Evolutionary conservation across 2,888 invertebrate species (phyloP).

Genomic region (Leptothorax acervorum): DNA sequence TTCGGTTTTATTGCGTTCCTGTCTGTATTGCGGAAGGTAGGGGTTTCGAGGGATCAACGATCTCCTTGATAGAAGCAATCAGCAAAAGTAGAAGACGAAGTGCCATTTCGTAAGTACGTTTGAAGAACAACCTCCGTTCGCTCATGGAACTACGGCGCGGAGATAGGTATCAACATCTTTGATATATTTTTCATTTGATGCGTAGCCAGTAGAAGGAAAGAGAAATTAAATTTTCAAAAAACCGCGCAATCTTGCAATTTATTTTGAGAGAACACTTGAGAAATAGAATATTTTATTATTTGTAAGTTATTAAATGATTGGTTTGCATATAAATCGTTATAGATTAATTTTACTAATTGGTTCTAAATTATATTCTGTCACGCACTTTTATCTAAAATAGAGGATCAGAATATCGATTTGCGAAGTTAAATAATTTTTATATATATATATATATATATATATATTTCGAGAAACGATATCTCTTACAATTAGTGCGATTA

Average conservation of each 20-base stretch:
- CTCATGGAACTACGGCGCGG: background rate
- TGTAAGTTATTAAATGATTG: background rate
- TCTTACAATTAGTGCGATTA: background rate
- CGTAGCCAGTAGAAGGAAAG: background rate
- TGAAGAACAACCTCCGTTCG: background rate
- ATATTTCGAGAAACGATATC: background rate
- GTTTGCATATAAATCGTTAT: background rate
- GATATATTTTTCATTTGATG: background rate
- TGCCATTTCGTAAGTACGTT: slow-evolving; percentile 5
- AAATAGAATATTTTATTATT: no score
- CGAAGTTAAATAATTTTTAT: background rate
- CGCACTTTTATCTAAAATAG: background rate
- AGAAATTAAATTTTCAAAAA: background rate
- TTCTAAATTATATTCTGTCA: background rate
- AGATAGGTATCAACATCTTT: background rate
- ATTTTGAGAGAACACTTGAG: background rate
- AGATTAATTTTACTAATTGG: background rate
- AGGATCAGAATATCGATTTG: background rate
- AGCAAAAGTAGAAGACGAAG: slow-evolving; percentile 8
- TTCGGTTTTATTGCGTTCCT: slow-evolving; percentile 13
- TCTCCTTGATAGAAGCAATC: slow-evolving; percentile 37
- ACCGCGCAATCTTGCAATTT: background rate
- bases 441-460: no score
- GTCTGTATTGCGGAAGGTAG: slow-evolving; percentile 47
- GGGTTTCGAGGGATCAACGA: slow-evolving; percentile 43